Conservation (phyloP, 2,797 vertebrate species). For the Micromesistius poutassou region DNA sequence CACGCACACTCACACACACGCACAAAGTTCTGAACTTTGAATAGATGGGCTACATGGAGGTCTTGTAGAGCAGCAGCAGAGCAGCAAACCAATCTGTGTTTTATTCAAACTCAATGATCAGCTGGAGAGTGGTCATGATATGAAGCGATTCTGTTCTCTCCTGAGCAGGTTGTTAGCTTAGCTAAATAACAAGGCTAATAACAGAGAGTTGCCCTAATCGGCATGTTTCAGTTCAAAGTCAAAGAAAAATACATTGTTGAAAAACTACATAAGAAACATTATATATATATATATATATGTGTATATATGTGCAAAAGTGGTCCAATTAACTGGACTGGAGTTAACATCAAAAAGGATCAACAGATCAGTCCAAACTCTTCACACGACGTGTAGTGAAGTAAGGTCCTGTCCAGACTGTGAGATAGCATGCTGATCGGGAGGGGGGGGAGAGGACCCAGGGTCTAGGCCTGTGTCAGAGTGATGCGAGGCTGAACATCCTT, state of each 20-base stretch:
- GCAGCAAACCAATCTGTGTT: conserved; percentile 25
- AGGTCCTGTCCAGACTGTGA: no score
- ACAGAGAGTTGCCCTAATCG: conserved; percentile 47
- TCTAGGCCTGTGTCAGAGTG: background rate
- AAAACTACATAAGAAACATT: background rate
- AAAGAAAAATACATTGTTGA: background rate
- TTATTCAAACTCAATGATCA: conserved; percentile 30
- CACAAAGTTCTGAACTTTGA: background rate
- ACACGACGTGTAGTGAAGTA: no score
- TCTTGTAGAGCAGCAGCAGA: background rate
- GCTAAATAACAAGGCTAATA: conserved; percentile 49
- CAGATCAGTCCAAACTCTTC: no score
- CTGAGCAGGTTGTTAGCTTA: conserved; percentile 42
- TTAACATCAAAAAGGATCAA: background rate
- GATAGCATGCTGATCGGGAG: no score
- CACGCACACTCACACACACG: conserved; percentile 2
- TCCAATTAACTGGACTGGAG: background rate
- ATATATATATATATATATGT: no score
- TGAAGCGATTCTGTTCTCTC: conserved; percentile 12
- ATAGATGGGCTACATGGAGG: background rate
- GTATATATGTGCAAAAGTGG: background rate
- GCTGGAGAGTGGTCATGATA: conserved; percentile 6
- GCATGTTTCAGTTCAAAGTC: conserved; percentile 31
- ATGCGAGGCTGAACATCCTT: background rate
- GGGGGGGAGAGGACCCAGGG: no score